Percentiles rank a stretch among this genome's conserved stretches.
Evolutionary conservation across 2,797 vertebrate species (phyloP).

Genomic region (Chrysocyon brachyurus): DNA sequence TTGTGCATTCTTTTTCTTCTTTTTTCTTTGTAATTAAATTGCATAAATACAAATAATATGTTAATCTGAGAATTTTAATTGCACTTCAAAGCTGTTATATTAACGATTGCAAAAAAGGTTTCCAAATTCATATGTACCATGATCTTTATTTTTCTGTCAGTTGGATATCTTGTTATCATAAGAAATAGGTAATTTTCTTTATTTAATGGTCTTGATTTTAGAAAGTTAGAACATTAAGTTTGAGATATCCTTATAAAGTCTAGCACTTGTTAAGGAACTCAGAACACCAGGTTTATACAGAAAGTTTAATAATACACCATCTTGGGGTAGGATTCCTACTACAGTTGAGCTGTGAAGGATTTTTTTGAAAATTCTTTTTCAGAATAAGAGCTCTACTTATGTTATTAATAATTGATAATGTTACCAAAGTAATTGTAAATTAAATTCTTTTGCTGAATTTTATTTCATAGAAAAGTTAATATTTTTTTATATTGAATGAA

Average conservation of each 20-base stretch:
- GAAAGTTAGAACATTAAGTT: slow-evolving; percentile 45
- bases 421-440: background rate
- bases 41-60: slow-evolving; percentile 24
- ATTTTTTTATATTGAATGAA: slow-evolving; percentile 16
- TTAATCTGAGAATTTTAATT: slow-evolving; percentile 63
- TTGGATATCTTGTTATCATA: slow-evolving; percentile 14
- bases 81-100: slow-evolving; percentile 42
- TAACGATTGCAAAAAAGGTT: slow-evolving; percentile 50
- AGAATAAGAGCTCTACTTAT: background rate
- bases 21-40: slow-evolving; percentile 44
- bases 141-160: slow-evolving; percentile 6
- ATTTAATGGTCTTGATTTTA: slow-evolving; percentile 36
- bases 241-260: background rate
- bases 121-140: background rate
- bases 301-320: background rate
- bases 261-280: background rate
- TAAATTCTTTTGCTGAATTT: slow-evolving; percentile 33
- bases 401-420: slow-evolving; percentile 29
- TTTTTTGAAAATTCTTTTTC: slow-evolving; percentile 60
- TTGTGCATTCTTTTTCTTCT: background rate
- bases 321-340: background rate
- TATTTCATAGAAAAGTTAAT: slow-evolving; percentile 32
- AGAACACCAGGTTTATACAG: background rate
- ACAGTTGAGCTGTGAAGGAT: background rate
- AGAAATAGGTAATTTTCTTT: slow-evolving; percentile 25